phyloP scores from a whole-genome alignment of 2,888 invertebrate genomes.

The Perizoma affinitatum region DNA sequence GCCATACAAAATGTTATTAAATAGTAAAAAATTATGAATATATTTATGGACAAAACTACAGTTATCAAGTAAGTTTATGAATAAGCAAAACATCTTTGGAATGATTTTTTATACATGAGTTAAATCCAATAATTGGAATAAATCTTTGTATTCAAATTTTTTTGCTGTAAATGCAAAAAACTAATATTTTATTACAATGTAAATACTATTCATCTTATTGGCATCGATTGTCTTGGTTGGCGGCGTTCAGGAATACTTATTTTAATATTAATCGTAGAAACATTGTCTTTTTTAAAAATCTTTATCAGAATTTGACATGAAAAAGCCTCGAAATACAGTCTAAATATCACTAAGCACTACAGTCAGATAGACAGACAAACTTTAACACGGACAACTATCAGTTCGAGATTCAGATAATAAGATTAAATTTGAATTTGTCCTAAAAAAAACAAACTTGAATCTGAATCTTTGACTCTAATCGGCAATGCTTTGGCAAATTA shows the following conservation, averaged over 20 bases:
- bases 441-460: too few species aligned
- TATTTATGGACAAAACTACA: too few species aligned
- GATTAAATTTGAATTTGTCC: too few species aligned
- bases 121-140: constrained; percentile 32
- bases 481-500: too few species aligned
- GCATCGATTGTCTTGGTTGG: constrained; percentile 62
- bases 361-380: constrained; percentile 33
- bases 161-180: constrained; percentile 42
- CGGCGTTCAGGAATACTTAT: constrained; percentile 55
- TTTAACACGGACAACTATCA: constrained; percentile 13
- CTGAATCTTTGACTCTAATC: too few species aligned
- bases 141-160: constrained; percentile 40
- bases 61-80: constrained; percentile 38
- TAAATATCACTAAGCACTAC: constrained; percentile 61
- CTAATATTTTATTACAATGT: constrained; percentile 37
- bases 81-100: constrained; percentile 70
- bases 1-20: background rate
- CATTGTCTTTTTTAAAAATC: constrained; percentile 56
- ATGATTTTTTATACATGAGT: constrained; percentile 58
- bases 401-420: background rate
- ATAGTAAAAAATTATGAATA: background rate
- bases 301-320: constrained; percentile 52
- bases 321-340: constrained; percentile 74
- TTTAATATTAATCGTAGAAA: constrained; percentile 45
- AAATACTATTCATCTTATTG: constrained; percentile 50